phyloP scores from a whole-genome alignment of 2,888 invertebrate species.

The Agapostemon virescens region DNA sequence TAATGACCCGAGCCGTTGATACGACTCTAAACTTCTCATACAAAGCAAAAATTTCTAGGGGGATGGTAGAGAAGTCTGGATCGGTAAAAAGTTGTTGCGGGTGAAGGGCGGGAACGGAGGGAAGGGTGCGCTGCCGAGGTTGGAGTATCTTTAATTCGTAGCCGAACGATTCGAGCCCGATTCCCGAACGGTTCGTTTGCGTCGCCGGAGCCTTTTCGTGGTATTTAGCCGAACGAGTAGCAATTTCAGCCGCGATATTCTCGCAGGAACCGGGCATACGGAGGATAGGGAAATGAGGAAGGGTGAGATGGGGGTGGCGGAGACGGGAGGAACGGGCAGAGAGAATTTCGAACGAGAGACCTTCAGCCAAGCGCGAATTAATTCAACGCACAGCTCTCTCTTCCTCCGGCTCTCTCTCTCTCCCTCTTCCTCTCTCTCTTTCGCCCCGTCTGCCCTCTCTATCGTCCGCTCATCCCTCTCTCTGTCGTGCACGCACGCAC shows the following conservation, averaged over 20 bases:
- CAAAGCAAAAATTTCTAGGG: not conserved
- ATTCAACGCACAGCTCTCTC: conserved; percentile 75
- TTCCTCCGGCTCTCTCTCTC: conserved; percentile 28
- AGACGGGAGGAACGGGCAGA: conserved; percentile 55
- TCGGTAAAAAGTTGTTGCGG: not conserved
- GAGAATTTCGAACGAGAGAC: conserved; percentile 70
- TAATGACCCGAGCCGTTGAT: not conserved
- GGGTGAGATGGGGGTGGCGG: conserved; percentile 41
- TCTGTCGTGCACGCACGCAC: conserved; percentile 27
- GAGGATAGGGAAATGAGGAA: conserved; percentile 55
- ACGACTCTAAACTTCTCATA: not conserved
- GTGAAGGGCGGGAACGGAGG: too few relatives aligned
- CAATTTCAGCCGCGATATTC: conserved; percentile 67
- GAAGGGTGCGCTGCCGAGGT: not conserved
- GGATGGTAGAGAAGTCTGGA: not conserved
- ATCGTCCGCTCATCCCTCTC: conserved; percentile 15
- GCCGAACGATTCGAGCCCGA: conserved; percentile 58
- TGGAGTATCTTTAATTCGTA: conserved; percentile 60
- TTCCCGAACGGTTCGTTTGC: conserved; percentile 73
- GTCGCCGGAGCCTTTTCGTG: conserved; percentile 61
- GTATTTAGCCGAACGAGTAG: conserved; percentile 69
- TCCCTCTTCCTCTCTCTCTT: conserved; percentile 15
- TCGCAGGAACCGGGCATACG: conserved; percentile 41
- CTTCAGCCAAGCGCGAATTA: conserved; percentile 78
- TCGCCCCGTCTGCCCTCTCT: conserved; percentile 2